Percentiles rank a stretch among this genome's conserved stretches.
Evolutionary conservation across 1,140 invertebrate genomes (phyloP).

Genomic region (Philotrypesis tridentata): DNA sequence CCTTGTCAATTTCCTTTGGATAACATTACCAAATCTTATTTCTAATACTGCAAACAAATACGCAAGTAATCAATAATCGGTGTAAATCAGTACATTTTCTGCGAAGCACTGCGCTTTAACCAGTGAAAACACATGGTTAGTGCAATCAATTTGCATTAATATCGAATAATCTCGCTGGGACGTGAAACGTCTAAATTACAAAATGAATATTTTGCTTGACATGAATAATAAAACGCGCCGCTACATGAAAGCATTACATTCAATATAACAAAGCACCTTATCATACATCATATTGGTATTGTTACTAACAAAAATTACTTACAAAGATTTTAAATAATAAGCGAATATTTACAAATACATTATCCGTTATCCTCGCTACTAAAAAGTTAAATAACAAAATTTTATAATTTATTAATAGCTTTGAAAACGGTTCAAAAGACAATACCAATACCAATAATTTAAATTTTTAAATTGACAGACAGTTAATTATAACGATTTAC

Average conservation of each 20-base stretch:
- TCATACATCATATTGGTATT: slow-evolving; percentile 24
- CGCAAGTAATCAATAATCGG: slow-evolving; percentile 27
- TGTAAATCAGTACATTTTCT: slow-evolving; percentile 22
- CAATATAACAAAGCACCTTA: slow-evolving; percentile 30
- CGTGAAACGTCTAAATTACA: slow-evolving; percentile 10
- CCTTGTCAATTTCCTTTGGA: slow-evolving; percentile 1
- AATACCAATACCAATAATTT: slow-evolving; percentile 11
- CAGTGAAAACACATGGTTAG: slow-evolving; percentile 19
- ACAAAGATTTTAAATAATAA: slow-evolving; percentile 38
- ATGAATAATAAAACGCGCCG: slow-evolving; percentile 12
- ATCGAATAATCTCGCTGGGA: slow-evolving; percentile 26
- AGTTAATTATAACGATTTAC: background rate
- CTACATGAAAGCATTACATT: slow-evolving; percentile 7
- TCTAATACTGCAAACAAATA: slow-evolving; percentile 46
- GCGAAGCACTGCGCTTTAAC: slow-evolving; percentile 8
- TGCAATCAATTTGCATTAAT: slow-evolving; percentile 22
- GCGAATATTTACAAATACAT: slow-evolving; percentile 45
- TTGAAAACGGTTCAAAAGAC: slow-evolving; percentile 10
- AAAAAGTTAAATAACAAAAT: slow-evolving; percentile 31
- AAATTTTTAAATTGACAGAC: background rate
- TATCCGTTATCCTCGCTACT: background rate
- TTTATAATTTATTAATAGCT: slow-evolving; percentile 27
- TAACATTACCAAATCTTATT: slow-evolving; percentile 29
- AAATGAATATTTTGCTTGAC: slow-evolving; percentile 15
- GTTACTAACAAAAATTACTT: slow-evolving; percentile 29